Evolutionary conservation across 2,888 invertebrate genomes (phyloP).

Genomic region (Sicus ferrugineus): DNA sequence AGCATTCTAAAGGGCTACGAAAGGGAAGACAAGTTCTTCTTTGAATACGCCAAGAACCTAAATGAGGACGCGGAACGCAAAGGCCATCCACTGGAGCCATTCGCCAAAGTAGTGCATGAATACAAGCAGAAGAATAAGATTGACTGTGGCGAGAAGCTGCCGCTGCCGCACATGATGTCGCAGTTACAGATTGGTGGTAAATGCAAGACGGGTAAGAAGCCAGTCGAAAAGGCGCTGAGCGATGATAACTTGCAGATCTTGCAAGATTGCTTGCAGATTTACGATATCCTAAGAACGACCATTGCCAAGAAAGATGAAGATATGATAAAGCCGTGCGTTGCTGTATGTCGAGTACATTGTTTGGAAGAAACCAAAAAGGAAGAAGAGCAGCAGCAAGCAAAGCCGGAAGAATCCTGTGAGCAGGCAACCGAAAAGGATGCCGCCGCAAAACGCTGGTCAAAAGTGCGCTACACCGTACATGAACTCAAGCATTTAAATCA

Average conservation of each 20-base stretch:
- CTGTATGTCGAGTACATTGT: slow-evolving; percentile 13
- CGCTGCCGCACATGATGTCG: slow-evolving; percentile 54
- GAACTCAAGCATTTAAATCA: slow-evolving; percentile 43
- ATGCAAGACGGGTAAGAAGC: slow-evolving; percentile 15
- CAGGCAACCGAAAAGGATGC: too few relatives aligned
- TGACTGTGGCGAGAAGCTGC: slow-evolving; percentile 49
- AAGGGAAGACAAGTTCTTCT: slow-evolving; percentile 56
- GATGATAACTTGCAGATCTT: slow-evolving; percentile 35
- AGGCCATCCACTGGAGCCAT: slow-evolving; percentile 56
- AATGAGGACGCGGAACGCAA: slow-evolving; percentile 53
- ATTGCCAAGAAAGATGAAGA: slow-evolving; percentile 37
- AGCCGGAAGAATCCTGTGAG: too few relatives aligned
- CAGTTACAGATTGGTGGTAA: slow-evolving; percentile 50
- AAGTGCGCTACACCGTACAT: slow-evolving; percentile 43
- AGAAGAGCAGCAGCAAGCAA: too few relatives aligned
- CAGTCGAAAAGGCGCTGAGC: background rate
- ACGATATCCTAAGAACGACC: slow-evolving; percentile 36
- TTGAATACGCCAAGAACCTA: slow-evolving; percentile 52
- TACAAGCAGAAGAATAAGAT: slow-evolving; percentile 55
- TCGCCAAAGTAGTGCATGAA: slow-evolving; percentile 51
- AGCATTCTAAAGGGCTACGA: slow-evolving; percentile 44
- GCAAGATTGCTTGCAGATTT: slow-evolving; percentile 43
- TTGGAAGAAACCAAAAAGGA: too few relatives aligned
- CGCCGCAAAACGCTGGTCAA: too few relatives aligned
- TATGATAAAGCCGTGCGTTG: slow-evolving; percentile 35